Evolutionary conservation across 2,888 invertebrate genomes (phyloP), one percentile per base, ranked within the genome.

Genomic region (Drosophila siamana): DNA sequence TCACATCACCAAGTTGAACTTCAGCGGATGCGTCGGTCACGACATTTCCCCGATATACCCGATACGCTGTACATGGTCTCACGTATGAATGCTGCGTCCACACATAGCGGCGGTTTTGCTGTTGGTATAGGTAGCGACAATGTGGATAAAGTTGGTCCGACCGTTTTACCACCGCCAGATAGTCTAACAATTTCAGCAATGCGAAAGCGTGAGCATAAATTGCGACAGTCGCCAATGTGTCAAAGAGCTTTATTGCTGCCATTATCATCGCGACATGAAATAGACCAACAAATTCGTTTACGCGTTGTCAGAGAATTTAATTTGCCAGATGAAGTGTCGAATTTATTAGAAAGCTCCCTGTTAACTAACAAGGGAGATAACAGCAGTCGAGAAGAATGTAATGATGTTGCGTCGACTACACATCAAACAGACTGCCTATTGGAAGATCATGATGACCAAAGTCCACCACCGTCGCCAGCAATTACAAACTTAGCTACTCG

Each of bases 271-370:
- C 94, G 96, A 55, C 94, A 95, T 78, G 95, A 96, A 89, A 95
- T 97, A 70, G 95, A 95, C 84, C 93, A 95, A 74, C 95, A 96
- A 93, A 95, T 97, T 74, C 95, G 97, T 62, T 92, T 99, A 83
- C 95, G 98, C 6, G 98, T 98, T 1, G 98, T 98, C 11, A 94
- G 98, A 47, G 98, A 99, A 93, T 97, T 97, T 92, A 98, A 98
- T 88, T 94, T 98, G 67, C 98, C 98, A 0, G 98, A 99, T 92
- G 94, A 95, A 9, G 96, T 97, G 11, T 96, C 96, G 5, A 96
- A 96, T 91, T 94, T 97, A 82, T 93, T 97, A 55, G 95, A 95
- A 79, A 94, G 92, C 78, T 91, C 93, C 2, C 84, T 92, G 73
- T 88, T 89, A 62, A 84, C 89, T 56, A 81, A 78, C 40, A 87